Percentiles rank a stretch among this genome's conserved stretches.
phyloP scores from a whole-genome alignment of 2,113 vertebrate species.

The Caranx melampygus region DNA sequence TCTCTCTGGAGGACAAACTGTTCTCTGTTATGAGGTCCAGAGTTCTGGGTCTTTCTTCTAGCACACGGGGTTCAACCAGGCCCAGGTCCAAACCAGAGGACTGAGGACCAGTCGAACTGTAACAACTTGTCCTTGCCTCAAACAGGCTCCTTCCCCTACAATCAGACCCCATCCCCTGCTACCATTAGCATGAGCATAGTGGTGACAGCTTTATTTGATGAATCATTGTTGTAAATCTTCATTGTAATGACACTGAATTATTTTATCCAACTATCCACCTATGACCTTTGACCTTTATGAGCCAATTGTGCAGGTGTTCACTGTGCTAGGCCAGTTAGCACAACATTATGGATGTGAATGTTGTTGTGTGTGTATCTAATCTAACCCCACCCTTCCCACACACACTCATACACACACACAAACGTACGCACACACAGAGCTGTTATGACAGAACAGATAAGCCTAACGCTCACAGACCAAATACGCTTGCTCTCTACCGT shows the following conservation, averaged over 20 bases:
- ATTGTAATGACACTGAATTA: too few relatives aligned
- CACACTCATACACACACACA: slow-evolving; percentile 2
- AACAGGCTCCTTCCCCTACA: too few relatives aligned
- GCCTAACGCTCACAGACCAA: slow-evolving; percentile 67
- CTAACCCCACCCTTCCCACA: not conserved
- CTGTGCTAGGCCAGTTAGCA: too few relatives aligned
- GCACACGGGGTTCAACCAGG: slow-evolving; percentile 52
- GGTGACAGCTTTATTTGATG: too few relatives aligned
- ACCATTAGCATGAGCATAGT: too few relatives aligned
- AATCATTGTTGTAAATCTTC: too few relatives aligned
- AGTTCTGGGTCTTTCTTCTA: slow-evolving; percentile 48
- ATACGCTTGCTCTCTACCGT: slow-evolving; percentile 52
- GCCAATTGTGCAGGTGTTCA: too few relatives aligned
- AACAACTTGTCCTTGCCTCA: too few relatives aligned
- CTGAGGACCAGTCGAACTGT: slow-evolving; percentile 7
- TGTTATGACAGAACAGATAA: slow-evolving; percentile 75
- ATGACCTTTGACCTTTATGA: too few relatives aligned
- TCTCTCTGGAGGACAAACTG: slow-evolving; percentile 56
- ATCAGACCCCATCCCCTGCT: too few relatives aligned
- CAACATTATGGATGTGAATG: not conserved
- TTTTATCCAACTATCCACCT: too few relatives aligned
- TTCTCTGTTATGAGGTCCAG: slow-evolving; percentile 55
- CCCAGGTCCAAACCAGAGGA: slow-evolving; percentile 18
- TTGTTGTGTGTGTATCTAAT: not conserved
- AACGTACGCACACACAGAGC: slow-evolving; percentile 45